Evolutionary conservation across 2,113 vertebrate genomes (phyloP).

Genomic region (Natator depressus): DNA sequence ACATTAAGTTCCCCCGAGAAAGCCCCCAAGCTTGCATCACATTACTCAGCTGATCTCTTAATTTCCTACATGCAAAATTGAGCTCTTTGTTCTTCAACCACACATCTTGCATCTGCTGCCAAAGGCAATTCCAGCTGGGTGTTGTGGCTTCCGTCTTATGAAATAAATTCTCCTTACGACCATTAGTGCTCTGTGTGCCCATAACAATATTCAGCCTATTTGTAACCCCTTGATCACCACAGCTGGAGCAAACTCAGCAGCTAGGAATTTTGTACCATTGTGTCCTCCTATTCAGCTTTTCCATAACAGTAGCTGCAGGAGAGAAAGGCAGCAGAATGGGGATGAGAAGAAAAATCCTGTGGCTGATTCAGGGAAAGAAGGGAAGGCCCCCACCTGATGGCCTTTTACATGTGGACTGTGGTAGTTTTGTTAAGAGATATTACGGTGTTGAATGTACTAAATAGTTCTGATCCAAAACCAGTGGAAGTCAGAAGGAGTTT

Average conservation of each 20-base stretch:
- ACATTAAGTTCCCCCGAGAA: conserved; percentile 5
- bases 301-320: not conserved
- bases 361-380: not conserved
- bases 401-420: not conserved
- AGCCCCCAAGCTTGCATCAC: not conserved
- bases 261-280: not conserved
- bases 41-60: conserved; percentile 20
- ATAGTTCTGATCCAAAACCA: not conserved
- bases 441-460: not conserved
- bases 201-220: accelerated
- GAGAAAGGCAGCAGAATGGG: not conserved
- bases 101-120: conserved; percentile 50
- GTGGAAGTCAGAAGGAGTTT: not conserved
- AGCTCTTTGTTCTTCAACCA: conserved; percentile 49
- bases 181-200: not conserved
- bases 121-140: conserved; percentile 35
- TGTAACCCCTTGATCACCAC: not conserved
- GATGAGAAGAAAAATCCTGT: not conserved
- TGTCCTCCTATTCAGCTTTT: not conserved
- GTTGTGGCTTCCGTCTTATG: not conserved
- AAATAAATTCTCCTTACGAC: not conserved
- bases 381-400: not conserved
- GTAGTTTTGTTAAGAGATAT: not conserved
- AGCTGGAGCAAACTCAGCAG: not conserved
- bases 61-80: conserved; percentile 11